Evolutionary conservation across 2,113 vertebrate species (phyloP), one percentile per base, ranked within the genome.

Genomic region (Galeopterus variegatus): DNA sequence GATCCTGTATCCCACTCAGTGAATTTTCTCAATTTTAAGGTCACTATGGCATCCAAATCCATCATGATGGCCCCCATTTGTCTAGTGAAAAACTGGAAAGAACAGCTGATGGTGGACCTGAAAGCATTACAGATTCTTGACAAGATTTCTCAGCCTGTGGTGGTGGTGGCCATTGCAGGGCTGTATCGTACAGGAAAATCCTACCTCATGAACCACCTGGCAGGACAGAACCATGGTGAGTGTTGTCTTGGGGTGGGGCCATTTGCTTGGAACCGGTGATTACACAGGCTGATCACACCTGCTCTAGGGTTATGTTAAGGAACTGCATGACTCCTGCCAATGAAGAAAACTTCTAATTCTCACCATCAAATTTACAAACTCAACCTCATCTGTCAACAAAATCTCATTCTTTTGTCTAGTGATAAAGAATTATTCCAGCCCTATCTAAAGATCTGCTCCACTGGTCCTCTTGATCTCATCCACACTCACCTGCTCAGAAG

Each of bases 101-200:
- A 81, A n/a, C 13, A 94, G 52, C 80, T 96, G 60, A 45, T 0
- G 0, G 60, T 96, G 50, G 96, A 90, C 73, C 48, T 33, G 4
- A 15, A 95, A 33, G 90, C 95, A 28, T 6, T 96, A 31, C 4
- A 33, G 64, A 90, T 95, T 96, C 93, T 96, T 60, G 6, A 90
- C 3, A 23, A 84, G 21, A 88, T 95, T 79, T 79, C 81, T 13
- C 93, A 95, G 10, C 86, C 90, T 6, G 31, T 93, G 67, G 76
- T 96, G 69, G 93, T 96, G 28, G 90, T 97, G 70, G 96, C 76
- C 41, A 97, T 91, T 79, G 93, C 73, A 11, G 95, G 93, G 7
- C 3, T 73, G 3, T 93, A 17, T 87, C 76, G 64, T 5, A 93
- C 95, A 4, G 95, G 93, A 23, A 97, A 97, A n/a, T 97, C 90